Base-by-base conservation (phyloP, 1,140 invertebrate species). In the Bemisia tabaci region DNA sequence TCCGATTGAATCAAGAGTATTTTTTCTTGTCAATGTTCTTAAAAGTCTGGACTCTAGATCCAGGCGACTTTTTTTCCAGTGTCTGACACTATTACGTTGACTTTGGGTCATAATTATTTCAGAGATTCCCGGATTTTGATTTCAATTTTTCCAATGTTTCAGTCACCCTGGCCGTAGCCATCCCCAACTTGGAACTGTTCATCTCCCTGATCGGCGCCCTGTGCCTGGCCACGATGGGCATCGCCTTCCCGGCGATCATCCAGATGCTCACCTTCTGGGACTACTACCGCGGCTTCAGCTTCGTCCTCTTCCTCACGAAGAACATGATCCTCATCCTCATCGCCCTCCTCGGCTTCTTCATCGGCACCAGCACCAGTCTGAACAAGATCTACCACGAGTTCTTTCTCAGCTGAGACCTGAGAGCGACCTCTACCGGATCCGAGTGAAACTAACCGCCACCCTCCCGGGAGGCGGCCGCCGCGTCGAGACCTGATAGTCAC, bases 161-260 rank as follows among this genome's bases (percentile, higher is more conserved):
- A 94, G 91, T 91, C 80, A 74, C 84, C 17, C 75, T 94, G 68
- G 92, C 91, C 2, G 83, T 87, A 5, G 81, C 84, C 0, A 84
- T 95, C 63, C 91, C 91, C 1, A 83, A 91, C 70, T 77, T 97
- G 70, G 90, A 90, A 22, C 79, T 91, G 0, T 86, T 94, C 74
- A 95, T 95, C 67, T 87, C 91, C 0, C 79, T 93, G 27, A 87
- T 94, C 64, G 92, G 92, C n/a, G 89, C 92, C 0, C 79, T 93
- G n/a, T 88, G 87, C 66, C 82, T 90, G 22, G 88, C 89, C 1
- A 84, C 88, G 12, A 81, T 94, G 60, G 89, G 90, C 0, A 80
- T 94, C 2, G 85, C 92, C 17, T 89, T 94, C 72, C 92, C 92
- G 12, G 88, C 89, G 0, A 74, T 92, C 25, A 87, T 95, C 72